These are phyloP conservation scores for Drosophila mojavensis DNA, from an alignment of 1,140 invertebrate genomes.

Conservation along the genomic window DNA sequence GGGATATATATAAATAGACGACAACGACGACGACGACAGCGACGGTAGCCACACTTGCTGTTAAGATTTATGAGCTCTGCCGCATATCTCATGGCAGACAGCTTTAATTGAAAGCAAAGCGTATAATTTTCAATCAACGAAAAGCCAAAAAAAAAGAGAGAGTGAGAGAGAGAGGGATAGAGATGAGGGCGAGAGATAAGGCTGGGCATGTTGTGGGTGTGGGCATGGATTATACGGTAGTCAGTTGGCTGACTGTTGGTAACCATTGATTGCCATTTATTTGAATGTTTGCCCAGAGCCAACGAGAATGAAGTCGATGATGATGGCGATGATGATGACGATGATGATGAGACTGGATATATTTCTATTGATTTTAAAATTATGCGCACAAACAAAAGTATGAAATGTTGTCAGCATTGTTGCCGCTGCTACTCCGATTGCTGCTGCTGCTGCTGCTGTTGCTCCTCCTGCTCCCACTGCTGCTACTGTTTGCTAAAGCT, in stretches of 20 bases:
- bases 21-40: too few species aligned
- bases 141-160: conserved; percentile 43
- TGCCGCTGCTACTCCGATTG: conserved; percentile 17
- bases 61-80: conserved; percentile 66
- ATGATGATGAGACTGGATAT: conserved; percentile 55
- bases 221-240: conserved; percentile 43
- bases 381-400: conserved; percentile 81
- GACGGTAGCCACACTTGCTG: conserved; percentile 49
- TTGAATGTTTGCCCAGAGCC: conserved; percentile 58
- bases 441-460: conserved; percentile 17
- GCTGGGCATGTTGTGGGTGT: conserved; percentile 16
- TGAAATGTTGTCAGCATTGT: conserved; percentile 34
- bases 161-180: conserved; percentile 6
- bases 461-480: conserved; percentile 17
- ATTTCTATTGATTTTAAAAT: conserved; percentile 84
- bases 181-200: conserved; percentile 23
- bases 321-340: not conserved
- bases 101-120: conserved; percentile 80
- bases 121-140: conserved; percentile 74
- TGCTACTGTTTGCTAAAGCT: conserved; percentile 44
- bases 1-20: conserved; percentile 17
- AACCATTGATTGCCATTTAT: conserved; percentile 65
- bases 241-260: conserved; percentile 41
- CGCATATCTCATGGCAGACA: conserved; percentile 56
- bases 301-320: conserved; percentile 20